Evolutionary conservation across 1,140 invertebrate species (phyloP).

Genomic region (Coelopa frigida): DNA sequence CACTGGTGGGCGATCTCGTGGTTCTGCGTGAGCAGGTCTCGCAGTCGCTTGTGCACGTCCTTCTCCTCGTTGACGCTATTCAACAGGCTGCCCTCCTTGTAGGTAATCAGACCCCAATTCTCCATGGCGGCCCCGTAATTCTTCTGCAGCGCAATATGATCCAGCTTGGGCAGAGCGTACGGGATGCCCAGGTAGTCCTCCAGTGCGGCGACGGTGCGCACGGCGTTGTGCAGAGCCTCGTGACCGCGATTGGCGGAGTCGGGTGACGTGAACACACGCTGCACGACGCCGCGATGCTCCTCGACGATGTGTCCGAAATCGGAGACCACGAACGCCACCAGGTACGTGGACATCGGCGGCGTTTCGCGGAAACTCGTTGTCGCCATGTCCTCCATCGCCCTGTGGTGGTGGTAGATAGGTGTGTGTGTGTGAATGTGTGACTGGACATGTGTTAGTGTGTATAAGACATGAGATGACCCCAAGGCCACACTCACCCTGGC

Average conservation of each 20-base stretch:
- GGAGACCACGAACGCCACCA: constrained; percentile 68
- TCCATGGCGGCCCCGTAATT: constrained; percentile 77
- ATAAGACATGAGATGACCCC: background rate
- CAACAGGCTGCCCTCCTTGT: constrained; percentile 45
- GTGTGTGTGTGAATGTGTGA: background rate
- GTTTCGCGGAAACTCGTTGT: constrained; percentile 48
- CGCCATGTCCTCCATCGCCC: constrained; percentile 18
- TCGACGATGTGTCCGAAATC: constrained; percentile 47
- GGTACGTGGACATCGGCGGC: constrained; percentile 66
- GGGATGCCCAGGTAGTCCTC: constrained; percentile 48
- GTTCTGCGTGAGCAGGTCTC: constrained; percentile 41
- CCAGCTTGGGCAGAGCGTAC: constrained; percentile 51
- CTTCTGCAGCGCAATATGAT: constrained; percentile 69
- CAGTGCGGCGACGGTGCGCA: constrained; percentile 49
- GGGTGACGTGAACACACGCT: constrained; percentile 55
- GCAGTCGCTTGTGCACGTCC: constrained; percentile 15
- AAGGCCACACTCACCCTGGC: constrained; percentile 19
- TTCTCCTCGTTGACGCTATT: background rate
- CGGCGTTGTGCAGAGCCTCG: constrained; percentile 50
- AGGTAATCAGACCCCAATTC: constrained; percentile 78
- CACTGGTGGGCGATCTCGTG: constrained; percentile 63
- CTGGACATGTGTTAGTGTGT: background rate
- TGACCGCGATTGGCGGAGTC: constrained; percentile 48
- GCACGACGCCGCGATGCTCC: constrained; percentile 34
- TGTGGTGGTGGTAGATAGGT: background rate